These are phyloP conservation scores for Cichladusa arquata DNA, from an alignment of 2,113 vertebrate genomes.

Conservation along the genomic window DNA sequence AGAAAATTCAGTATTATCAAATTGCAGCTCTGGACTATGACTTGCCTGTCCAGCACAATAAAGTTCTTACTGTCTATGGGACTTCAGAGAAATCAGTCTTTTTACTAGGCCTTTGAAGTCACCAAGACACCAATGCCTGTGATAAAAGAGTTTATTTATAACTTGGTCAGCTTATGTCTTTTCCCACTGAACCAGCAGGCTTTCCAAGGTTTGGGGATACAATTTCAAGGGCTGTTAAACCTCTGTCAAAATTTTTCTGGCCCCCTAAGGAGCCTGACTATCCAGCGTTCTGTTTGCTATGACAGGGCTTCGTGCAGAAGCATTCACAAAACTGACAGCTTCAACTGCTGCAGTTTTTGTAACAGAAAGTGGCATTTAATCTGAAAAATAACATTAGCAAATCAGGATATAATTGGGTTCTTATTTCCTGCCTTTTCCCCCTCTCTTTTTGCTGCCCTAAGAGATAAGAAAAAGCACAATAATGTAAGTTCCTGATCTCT, in stretches of 20 bases:
- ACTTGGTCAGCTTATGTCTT: slow-evolving; percentile 80
- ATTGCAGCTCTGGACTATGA: slow-evolving; percentile 60
- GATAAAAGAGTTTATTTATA: slow-evolving; percentile 88
- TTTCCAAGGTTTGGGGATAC: slow-evolving; percentile 78
- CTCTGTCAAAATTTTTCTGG: slow-evolving; percentile 82
- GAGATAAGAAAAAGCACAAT: slow-evolving; percentile 38
- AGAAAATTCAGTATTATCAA: slow-evolving; percentile 50
- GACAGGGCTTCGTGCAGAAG: slow-evolving; percentile 77
- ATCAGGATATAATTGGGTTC: slow-evolving; percentile 78
- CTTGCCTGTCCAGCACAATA: slow-evolving; percentile 63
- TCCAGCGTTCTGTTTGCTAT: slow-evolving; percentile 78
- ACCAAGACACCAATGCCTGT: slow-evolving; percentile 75
- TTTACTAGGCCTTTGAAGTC: slow-evolving; percentile 80
- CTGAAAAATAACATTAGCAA: slow-evolving; percentile 78
- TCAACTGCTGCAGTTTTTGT: slow-evolving; percentile 70
- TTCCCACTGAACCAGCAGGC: slow-evolving; percentile 84
- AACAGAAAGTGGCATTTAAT: slow-evolving; percentile 80
- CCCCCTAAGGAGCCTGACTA: slow-evolving; percentile 78
- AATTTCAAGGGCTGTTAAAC: slow-evolving; percentile 86
- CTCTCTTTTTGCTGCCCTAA: slow-evolving; percentile 20
- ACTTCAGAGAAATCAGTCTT: slow-evolving; percentile 80
- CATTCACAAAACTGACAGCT: slow-evolving; percentile 73
- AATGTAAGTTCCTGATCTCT: slow-evolving; percentile 18
- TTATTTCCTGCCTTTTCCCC: slow-evolving; percentile 46
- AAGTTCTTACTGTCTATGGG: slow-evolving; percentile 74